These are phyloP conservation scores for Caradrina kadenii DNA, from an alignment of 2,888 invertebrate genomes.

Conservation along the genomic window DNA sequence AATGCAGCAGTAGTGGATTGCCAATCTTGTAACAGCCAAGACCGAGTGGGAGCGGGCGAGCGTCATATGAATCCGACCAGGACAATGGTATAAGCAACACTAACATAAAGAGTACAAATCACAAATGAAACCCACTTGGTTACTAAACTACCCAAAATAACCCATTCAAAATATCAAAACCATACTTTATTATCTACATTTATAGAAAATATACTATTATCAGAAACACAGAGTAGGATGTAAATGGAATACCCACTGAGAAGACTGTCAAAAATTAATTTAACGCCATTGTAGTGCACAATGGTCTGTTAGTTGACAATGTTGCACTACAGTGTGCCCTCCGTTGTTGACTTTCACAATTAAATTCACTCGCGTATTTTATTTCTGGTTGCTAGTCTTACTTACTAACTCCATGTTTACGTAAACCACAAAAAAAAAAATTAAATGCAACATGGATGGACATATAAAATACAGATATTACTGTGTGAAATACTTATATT, in stretches of 20 bases:
- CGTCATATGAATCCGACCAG: too few relatives aligned
- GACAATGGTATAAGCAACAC: too few relatives aligned
- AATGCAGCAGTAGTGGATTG: too few relatives aligned
- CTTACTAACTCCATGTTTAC: slow-evolving; percentile 7
- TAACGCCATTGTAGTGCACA: too few relatives aligned
- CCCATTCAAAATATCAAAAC: slow-evolving; percentile 40
- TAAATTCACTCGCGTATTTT: neutral
- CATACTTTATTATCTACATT: slow-evolving; percentile 23
- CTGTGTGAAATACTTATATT: slow-evolving; percentile 13
- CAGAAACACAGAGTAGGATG: slow-evolving; percentile 24
- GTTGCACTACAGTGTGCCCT: too few relatives aligned
- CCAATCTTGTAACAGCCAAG: too few relatives aligned
- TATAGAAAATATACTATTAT: slow-evolving; percentile 22
- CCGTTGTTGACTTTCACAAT: neutral
- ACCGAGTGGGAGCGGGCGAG: too few relatives aligned
- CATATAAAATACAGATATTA: neutral
- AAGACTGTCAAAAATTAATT: slow-evolving; percentile 26
- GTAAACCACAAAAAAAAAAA: slow-evolving; percentile 5
- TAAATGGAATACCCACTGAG: neutral
- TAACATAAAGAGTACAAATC: slow-evolving; percentile 39
- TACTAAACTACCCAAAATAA: slow-evolving; percentile 48
- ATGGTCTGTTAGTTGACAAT: too few relatives aligned
- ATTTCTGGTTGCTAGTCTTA: neutral
- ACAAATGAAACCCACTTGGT: slow-evolving; percentile 52
- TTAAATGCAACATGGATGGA: slow-evolving; percentile 13